Percentiles rank a stretch among this genome's conserved stretches.
Conservation (phyloP, 2,888 invertebrate species). For the Neelides folsomi region DNA sequence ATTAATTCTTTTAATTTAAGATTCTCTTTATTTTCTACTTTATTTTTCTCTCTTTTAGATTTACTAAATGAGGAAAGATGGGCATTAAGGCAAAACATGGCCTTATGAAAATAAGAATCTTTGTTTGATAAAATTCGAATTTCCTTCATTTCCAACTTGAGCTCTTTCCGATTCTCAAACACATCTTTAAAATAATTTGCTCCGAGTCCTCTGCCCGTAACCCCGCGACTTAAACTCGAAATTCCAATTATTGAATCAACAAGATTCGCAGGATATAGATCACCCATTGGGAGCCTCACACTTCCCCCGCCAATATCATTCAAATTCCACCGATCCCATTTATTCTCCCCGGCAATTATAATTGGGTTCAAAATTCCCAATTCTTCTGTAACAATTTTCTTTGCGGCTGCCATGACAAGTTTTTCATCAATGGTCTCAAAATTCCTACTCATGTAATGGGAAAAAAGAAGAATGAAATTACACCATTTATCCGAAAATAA, state of each 20-base stretch:
- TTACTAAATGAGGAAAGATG: too few species aligned
- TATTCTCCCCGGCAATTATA: slow-evolving; percentile 19
- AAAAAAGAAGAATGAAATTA: slow-evolving; percentile 19
- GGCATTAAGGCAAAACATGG: too few species aligned
- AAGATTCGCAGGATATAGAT: slow-evolving; percentile 19
- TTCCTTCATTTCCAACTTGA: background rate
- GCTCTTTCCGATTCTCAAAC: slow-evolving; percentile 2
- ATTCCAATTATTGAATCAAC: slow-evolving; percentile 10
- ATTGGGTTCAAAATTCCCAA: slow-evolving; percentile 12
- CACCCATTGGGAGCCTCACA: slow-evolving; percentile 10
- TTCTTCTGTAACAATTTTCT: slow-evolving; percentile 8
- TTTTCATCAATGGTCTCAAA: slow-evolving; percentile 5
- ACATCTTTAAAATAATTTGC: slow-evolving; percentile 11
- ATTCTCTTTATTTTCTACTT: too few species aligned
- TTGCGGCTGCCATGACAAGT: slow-evolving; percentile 5
- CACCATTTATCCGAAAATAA: slow-evolving; percentile 15
- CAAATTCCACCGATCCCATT: slow-evolving; percentile 7
- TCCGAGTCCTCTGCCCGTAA: slow-evolving; percentile 2
- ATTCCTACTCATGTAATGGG: slow-evolving; percentile 18
- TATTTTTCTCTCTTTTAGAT: too few species aligned
- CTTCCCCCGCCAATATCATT: background rate
- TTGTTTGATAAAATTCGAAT: too few species aligned
- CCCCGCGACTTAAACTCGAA: slow-evolving; percentile 3
- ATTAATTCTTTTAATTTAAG: too few species aligned
- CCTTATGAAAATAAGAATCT: too few species aligned